Base-by-base conservation (phyloP, 2,113 vertebrate genomes). In the Zingel zingel region DNA sequence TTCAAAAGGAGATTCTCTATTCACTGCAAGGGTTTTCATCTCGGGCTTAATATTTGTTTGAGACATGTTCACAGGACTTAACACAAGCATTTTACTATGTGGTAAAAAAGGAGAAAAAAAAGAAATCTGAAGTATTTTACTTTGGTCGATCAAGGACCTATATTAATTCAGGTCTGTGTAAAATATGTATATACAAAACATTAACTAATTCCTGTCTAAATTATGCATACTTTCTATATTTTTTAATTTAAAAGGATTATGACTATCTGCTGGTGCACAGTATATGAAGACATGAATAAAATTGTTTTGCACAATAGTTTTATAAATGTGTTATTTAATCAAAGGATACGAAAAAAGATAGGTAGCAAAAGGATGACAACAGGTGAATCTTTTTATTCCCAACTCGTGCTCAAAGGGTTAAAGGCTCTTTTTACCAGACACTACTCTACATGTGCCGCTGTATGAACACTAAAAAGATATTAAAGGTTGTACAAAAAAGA, bases 391-490 rank as follows among this genome's bases (percentile, higher is more conserved):
- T 95, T 95, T 94, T 92, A 94, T 91, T 93, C 94, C 92, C 94
- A 96, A 95, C 96, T 97, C 96, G 96, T 97, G 97, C 97, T 98
- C 97, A 97, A 99, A 99, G 97, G 97, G 97, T 98, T 98, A 98
- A 98, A 97, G 95, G 78, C 95, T 96, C 95, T 96, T 96, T 90
- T 96, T 94, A 96, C 89, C 92, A 93, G 89, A 93, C 96, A 96
- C 96, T 97, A 91, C 96, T 96, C 96, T 96, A 97, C 96, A 96
- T 88, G 90, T 94, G 91, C 91, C 91, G 84, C 96, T 98, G 96
- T 98, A 97, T 97, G 96, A 98, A 96, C 95, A 96, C 95, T 96
- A 96, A 96, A 94, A 93, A 91, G 76, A 90, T 90, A 88, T 76
- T 88, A 96, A 96, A 96, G 96, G 97, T 97, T 97, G 97, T 98